A percentile compares a stretch with the other conserved stretches of the same genome.
Evolutionary conservation across 2,113 vertebrate genomes (phyloP).

Genomic region (Plecturocebus donacophilus): DNA sequence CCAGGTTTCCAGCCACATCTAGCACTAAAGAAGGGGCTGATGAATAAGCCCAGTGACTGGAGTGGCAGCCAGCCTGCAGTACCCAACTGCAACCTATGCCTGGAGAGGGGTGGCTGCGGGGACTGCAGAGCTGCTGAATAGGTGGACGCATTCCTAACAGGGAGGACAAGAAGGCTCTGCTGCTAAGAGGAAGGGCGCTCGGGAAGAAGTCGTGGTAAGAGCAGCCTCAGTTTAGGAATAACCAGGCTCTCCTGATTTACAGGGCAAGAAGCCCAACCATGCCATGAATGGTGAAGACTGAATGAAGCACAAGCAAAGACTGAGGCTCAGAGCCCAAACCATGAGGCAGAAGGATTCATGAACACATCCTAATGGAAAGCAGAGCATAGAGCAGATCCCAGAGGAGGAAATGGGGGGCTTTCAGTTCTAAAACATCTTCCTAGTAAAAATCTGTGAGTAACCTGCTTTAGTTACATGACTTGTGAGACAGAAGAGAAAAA

Average conservation of each 20-base stretch:
- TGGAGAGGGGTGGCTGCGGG: not conserved
- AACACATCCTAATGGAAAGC: not conserved
- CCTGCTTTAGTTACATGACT: too few relatives aligned
- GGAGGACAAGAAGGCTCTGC: not conserved
- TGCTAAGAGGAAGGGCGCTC: not conserved
- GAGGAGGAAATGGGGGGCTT: not conserved
- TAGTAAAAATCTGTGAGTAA: not conserved
- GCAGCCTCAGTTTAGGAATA: not conserved
- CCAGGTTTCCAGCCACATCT: slow-evolving; percentile 53
- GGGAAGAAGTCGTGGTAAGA: not conserved
- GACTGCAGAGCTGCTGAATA: not conserved
- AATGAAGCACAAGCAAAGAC: not conserved
- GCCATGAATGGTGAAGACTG: not conserved
- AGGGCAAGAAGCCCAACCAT: not conserved
- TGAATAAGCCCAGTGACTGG: not conserved
- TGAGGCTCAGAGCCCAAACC: not conserved
- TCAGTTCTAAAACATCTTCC: not conserved
- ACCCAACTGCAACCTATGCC: not conserved
- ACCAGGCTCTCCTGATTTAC: not conserved
- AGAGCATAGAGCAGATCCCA: not conserved
- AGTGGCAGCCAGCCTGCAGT: not conserved
- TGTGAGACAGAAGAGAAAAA: not conserved
- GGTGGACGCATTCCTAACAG: not conserved
- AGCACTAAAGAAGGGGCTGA: slow-evolving; percentile 14
- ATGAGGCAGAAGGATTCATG: not conserved